phyloP scores from a whole-genome alignment of 2,797 vertebrate genomes.

The Scolopax rusticola region DNA sequence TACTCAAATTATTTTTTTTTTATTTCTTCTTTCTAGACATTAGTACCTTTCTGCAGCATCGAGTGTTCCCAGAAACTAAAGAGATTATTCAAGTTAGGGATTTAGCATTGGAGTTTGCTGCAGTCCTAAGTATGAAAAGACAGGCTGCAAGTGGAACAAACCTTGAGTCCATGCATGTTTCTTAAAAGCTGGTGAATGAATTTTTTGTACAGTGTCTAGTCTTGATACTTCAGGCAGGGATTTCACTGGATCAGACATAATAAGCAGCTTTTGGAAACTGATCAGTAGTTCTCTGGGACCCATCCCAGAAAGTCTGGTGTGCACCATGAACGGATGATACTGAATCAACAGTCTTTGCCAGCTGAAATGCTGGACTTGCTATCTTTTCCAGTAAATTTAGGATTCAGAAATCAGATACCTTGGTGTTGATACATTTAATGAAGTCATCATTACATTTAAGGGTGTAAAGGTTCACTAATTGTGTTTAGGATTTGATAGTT shows the following conservation, averaged over 20 bases:
- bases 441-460: not conserved
- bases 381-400: fast-evolving
- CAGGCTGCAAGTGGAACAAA: not conserved
- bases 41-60: not conserved
- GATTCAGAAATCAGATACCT: not conserved
- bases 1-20: not conserved
- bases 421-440: not conserved
- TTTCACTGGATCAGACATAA: not conserved
- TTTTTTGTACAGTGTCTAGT: not conserved
- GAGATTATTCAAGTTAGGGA: not conserved
- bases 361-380: not conserved
- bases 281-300: not conserved
- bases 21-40: not conserved
- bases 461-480: not conserved
- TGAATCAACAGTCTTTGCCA: not conserved
- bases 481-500: not conserved
- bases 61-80: not conserved
- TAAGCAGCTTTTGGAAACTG: not conserved
- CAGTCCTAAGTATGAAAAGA: not conserved
- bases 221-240: not conserved
- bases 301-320: not conserved
- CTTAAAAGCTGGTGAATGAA: not conserved
- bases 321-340: not conserved
- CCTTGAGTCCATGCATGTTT: not conserved
- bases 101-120: not conserved